Evolutionary conservation across 2,888 invertebrate species (phyloP), one percentile per base, ranked within the genome.

Genomic region (Cataglyphis albicans): DNA sequence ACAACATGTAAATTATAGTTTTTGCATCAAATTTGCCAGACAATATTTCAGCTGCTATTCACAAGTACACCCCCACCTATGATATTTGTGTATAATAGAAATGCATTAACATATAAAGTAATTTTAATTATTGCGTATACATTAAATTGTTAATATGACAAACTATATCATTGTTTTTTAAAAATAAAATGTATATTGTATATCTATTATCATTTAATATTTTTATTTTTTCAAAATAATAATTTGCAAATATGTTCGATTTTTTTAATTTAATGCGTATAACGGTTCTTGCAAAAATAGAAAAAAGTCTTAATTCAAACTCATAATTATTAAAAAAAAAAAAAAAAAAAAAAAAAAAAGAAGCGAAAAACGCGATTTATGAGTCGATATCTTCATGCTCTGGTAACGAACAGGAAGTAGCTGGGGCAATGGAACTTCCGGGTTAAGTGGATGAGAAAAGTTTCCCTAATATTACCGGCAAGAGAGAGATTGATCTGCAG

Each of bases 361-460:
- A 57, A 12, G 64, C 59, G 59, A 41, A 15, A 68, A 35, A 44
- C 35, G 59, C 70, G 38, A 65, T 65, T 88, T 89, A 88, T 86
- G 84, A 78, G 63, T 82, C 70, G 84, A 87, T 87, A 89, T 83
- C 73, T 80, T 82, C 80, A 59, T 83, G 87, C 81, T 82, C 59
- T 57, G 38, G 64, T 86, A 87, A 85, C 87, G 65, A 81, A 82
- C 67, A 74, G 68, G 52, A 85, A 82, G 87, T 82, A 84, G 80
- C 84, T 61, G 83, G 59, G 65, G 74, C 68, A 86, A 84, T 84
- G 74, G 86, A 86, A 89, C 87, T 89, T 84, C 38, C 41, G 83
- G 81, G 86, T 89, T 89, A 89, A 89, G 88, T 89, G 89, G 89
- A 89, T 89, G 89, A 86, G 89, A 86, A 89, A 89, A 89, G 89